phyloP scores from a whole-genome alignment of 1,140 invertebrate species.

The Phthorimaea operculella region DNA sequence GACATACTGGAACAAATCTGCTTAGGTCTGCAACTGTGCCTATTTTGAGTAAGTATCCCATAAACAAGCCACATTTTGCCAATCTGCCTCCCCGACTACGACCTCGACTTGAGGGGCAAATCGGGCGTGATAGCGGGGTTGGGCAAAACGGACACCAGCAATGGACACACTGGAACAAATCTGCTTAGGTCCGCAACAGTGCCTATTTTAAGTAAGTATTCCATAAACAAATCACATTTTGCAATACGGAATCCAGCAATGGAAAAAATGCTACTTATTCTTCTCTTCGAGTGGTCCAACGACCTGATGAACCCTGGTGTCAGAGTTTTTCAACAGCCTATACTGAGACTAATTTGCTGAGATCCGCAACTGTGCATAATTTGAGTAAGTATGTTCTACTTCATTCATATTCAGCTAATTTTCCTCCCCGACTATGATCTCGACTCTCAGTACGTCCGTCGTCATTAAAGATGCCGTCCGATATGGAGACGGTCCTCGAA shows the following conservation, averaged over 20 bases:
- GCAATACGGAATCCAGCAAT: too few relatives aligned
- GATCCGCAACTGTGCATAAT: too few relatives aligned
- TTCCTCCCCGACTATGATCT: too few relatives aligned
- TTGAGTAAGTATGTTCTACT: too few relatives aligned
- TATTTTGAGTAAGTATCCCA: constrained; percentile 73
- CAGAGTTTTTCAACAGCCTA: too few relatives aligned
- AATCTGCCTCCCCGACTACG: constrained; percentile 76
- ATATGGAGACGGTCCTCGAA: constrained; percentile 94
- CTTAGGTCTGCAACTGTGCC: constrained; percentile 83
- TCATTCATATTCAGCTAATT: too few relatives aligned
- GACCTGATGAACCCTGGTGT: too few relatives aligned
- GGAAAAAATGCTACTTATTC: too few relatives aligned
- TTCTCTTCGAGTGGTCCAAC: too few relatives aligned
- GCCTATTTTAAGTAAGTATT: constrained; percentile 79
- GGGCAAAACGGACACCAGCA: constrained; percentile 84
- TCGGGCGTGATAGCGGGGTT: constrained; percentile 84
- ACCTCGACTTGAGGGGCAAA: constrained; percentile 65
- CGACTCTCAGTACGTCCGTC: too few relatives aligned
- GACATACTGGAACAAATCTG: constrained; percentile 79
- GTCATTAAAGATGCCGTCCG: constrained; percentile 97
- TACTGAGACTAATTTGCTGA: too few relatives aligned
- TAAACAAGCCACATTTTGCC: constrained; percentile 62
- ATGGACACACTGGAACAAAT: constrained; percentile 78
- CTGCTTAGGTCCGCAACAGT: constrained; percentile 82
- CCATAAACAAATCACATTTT: too few relatives aligned